Base-by-base conservation (phyloP, 2,113 vertebrate species). In the Indicator maculatus region DNA sequence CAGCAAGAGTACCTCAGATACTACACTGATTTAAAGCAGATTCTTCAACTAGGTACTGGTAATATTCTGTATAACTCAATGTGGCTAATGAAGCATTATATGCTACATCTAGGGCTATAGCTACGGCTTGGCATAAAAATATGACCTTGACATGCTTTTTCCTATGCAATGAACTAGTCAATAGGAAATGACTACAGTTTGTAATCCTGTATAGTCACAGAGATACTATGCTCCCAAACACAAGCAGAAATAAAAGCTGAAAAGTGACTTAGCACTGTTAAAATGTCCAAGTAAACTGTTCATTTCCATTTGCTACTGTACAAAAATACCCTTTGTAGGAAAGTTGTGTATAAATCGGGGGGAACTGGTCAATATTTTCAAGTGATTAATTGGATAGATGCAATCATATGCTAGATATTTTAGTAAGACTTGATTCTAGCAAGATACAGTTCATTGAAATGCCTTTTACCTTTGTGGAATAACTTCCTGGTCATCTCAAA, bases 111-210 rank as follows among this genome's bases (percentile, higher is more conserved):
- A 0, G 89, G 87, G 78, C 45, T 91, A 3, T 64, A 73, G 66
- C 44, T 92, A 2, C n/a, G 44, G 87, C 30, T 66, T 63, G 36
- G 41, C 44, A 63, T 91, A 76, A 79, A 94, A 89, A 84, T 73
- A 52, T 16, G 92, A 93, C 92, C 92, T 96, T 97, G 94, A 79
- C 64, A 56, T 92, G 71, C 16, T 95, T 75, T 82, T 60, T 76
- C 36, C 81, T 93, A 33, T 21, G 52, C 44, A 65, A 38, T 88
- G 72, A 91, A 28, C 36, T 80, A 36, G 67, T 92, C 38, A 0
- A 94, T 93, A 89, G 59, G 81, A 93, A 95, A 89, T 61, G 4
- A 56, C 15, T 61, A 2, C 5, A 5, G 38, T 91, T 21, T 38
- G 55, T 76, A 60, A 77, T 86, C 38, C 83, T 75, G 1, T 47